Conservation (phyloP, 2,113 vertebrate species). For the Heterochromis multidens region DNA sequence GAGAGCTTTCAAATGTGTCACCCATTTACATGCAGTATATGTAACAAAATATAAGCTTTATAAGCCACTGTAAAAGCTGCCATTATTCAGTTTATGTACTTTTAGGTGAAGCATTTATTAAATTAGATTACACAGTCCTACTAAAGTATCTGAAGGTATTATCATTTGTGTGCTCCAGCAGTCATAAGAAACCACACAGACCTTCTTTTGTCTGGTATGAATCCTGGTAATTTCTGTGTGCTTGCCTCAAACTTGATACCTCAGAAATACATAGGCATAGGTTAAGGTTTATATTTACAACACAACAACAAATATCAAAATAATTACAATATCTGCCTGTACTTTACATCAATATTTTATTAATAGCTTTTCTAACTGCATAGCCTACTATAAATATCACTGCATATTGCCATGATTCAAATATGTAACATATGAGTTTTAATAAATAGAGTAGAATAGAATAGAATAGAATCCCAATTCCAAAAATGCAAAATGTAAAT, state of each 20-base stretch:
- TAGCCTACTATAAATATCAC: background rate
- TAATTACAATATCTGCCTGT: too few relatives aligned
- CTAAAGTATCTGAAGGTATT: background rate
- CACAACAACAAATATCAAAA: too few relatives aligned
- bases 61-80: background rate
- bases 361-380: background rate
- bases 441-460: background rate
- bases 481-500: background rate
- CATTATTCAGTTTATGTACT: too few relatives aligned
- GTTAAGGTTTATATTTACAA: too few relatives aligned
- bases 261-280: too few relatives aligned
- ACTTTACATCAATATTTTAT: too few relatives aligned
- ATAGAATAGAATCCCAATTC: background rate
- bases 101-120: too few relatives aligned
- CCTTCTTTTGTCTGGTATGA: background rate
- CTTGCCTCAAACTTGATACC: background rate
- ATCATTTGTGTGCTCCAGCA: background rate
- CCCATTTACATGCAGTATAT: too few relatives aligned
- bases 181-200: background rate
- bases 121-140: background rate
- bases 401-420: background rate
- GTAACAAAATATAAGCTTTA: background rate
- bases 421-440: background rate
- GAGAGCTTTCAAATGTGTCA: background rate
- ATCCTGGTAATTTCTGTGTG: background rate